These are phyloP conservation scores for Bursaphelenchus mucronatus DNA, from an alignment of 1,140 invertebrate genomes.

Conservation along the genomic window DNA sequence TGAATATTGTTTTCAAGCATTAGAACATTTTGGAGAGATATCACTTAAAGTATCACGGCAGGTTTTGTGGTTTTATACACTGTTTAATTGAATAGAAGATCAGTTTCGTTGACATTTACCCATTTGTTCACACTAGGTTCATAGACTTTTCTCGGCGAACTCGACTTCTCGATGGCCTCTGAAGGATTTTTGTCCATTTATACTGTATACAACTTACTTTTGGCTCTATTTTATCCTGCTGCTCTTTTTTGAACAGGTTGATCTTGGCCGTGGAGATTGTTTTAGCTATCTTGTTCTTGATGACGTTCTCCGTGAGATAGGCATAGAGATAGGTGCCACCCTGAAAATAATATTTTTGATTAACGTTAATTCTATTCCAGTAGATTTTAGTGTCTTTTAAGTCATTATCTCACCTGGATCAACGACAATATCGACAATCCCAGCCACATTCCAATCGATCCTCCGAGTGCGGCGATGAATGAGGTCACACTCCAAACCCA, in stretches of 20 bases:
- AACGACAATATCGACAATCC: conserved; percentile 48
- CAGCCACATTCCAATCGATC: conserved; percentile 51
- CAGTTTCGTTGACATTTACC: background rate
- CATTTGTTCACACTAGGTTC: background rate
- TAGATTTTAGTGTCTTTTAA: conserved; percentile 10
- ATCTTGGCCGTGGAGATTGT: conserved; percentile 9
- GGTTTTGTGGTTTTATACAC: too few relatives aligned
- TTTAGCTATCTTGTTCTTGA: conserved; percentile 41
- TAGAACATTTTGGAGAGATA: too few relatives aligned
- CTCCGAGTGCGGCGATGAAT: conserved; percentile 47
- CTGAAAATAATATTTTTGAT: conserved; percentile 31
- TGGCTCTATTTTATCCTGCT: conserved; percentile 19
- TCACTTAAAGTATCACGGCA: too few relatives aligned
- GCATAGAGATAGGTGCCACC: conserved; percentile 56
- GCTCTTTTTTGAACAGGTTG: conserved; percentile 15
- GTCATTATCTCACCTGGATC: conserved; percentile 40
- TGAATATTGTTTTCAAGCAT: too few relatives aligned
- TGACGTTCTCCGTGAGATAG: conserved; percentile 45
- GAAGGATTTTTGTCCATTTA: conserved; percentile 29
- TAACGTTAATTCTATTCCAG: background rate
- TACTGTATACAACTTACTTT: conserved; percentile 51
- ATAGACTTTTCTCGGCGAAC: background rate
- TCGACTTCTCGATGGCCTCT: background rate
- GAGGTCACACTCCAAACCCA: conserved; percentile 49
- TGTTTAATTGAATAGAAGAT: too few relatives aligned